These are phyloP conservation scores for Drosophila eugracilis DNA, from an alignment of 1,140 invertebrate genomes.

Conservation along the genomic window DNA sequence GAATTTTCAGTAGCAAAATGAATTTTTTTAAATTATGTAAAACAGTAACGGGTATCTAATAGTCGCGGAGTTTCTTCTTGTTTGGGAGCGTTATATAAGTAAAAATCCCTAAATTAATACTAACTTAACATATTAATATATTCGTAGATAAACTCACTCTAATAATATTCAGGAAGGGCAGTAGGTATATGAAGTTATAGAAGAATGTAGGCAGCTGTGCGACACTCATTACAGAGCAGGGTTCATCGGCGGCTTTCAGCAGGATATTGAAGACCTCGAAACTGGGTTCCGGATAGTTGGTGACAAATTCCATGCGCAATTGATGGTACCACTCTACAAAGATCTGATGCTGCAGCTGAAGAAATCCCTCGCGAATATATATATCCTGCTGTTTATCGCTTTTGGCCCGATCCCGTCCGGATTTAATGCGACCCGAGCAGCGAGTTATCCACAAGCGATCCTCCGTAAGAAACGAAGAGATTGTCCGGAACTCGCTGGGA, in stretches of 20 bases:
- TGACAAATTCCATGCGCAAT: background rate
- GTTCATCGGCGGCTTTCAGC: constrained; percentile 20
- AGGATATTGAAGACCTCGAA: constrained; percentile 47
- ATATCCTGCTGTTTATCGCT: constrained; percentile 57
- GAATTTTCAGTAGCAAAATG: too few species aligned
- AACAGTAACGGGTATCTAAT: too few species aligned
- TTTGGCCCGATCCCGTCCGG: constrained; percentile 38
- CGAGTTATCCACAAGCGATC: constrained; percentile 70
- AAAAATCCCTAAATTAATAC: too few species aligned
- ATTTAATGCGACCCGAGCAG: constrained; percentile 55
- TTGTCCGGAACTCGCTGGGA: constrained; percentile 66
- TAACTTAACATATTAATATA: too few species aligned
- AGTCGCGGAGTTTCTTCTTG: too few species aligned
- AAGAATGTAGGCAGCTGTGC: constrained; percentile 53
- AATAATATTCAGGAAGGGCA: constrained; percentile 66
- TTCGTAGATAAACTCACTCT: constrained; percentile 40
- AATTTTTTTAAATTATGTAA: too few species aligned
- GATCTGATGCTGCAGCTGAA: constrained; percentile 65
- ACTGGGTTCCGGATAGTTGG: constrained; percentile 20
- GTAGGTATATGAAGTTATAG: constrained; percentile 62
- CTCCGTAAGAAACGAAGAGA: constrained; percentile 53
- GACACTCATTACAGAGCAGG: constrained; percentile 38
- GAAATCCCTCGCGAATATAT: constrained; percentile 69
- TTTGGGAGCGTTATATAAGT: too few species aligned
- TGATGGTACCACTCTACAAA: constrained; percentile 52